Evolutionary conservation across 2,888 invertebrate genomes (phyloP), one percentile per base, ranked within the genome.

Genomic region (Drosophila subsilvestris): DNA sequence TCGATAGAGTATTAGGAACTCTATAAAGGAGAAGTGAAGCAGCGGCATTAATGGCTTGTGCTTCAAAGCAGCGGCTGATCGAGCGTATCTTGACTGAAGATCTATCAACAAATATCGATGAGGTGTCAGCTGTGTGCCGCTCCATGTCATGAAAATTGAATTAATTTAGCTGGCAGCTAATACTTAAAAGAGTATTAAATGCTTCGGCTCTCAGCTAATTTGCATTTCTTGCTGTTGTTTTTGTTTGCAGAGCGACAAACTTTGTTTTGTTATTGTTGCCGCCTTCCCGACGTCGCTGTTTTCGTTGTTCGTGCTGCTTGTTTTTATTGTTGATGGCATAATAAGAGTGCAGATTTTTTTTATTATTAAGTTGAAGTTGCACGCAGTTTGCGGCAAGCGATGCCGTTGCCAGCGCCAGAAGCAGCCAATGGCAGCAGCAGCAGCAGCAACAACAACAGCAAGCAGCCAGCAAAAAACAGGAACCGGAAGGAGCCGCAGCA

Each of bases 251-350:
- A 57, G 74, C 71, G 56, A 54, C 67, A 74, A 71, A 71, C 67
- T 71, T 71, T 67, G 68, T 59, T 79, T 54, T 78, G 54, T 57
- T 63, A 29, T 69, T 72, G 55, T 70, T 77, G 78, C 66, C 71
- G 80, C 62, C 61, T 73, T 51, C 32, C 47, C 59, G 57, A 57
- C 57, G 56, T 47, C 47, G 49, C 25, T 65, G 69, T 67, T 68
- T 69, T 59, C 68, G 61, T 65, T 70, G 61, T 65, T 27, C 37
- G 10, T 49, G 51, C 51, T 63, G 54, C 56, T 87, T 85, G 74
- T 85, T 82, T 68, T 87, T 82, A 67, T 82, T 82, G 88, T 86
- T 86, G 77, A 69, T 82, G 80, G 70, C 68, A 86, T 77, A 85
- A 76, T 82, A 79, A 83, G 83, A 86, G 69, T 71, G 75, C 82